A percentile compares a stretch with the other conserved stretches of the same genome.
phyloP scores from a whole-genome alignment of 2,113 vertebrate genomes.

The Tiliqua scincoides region DNA sequence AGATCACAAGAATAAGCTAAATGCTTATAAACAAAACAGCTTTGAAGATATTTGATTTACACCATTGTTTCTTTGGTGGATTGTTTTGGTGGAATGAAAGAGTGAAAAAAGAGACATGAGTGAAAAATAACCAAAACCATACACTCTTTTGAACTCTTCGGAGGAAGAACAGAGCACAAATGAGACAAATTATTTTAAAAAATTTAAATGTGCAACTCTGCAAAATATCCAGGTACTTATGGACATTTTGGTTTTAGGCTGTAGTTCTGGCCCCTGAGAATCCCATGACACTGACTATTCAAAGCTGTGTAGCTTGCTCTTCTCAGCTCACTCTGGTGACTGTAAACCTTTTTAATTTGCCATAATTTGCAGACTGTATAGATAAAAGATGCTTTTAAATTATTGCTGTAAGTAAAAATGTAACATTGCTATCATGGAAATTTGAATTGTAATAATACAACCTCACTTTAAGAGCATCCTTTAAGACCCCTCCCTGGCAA shows the following conservation, averaged over 20 bases:
- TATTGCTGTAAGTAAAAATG: not conserved
- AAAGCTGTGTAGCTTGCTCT: not conserved
- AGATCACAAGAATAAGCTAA: not conserved
- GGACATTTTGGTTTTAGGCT: not conserved
- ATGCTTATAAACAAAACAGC: too few species aligned
- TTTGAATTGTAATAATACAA: not conserved
- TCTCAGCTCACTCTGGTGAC: too few species aligned
- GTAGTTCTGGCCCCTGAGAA: not conserved
- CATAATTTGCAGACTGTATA: not conserved
- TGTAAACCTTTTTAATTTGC: not conserved
- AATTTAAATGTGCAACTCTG: not conserved
- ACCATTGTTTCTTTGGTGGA: not conserved
- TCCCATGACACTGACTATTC: not conserved
- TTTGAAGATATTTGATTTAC: not conserved
- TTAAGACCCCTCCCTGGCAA: not conserved
- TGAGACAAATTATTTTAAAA: not conserved
- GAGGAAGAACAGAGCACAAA: not conserved
- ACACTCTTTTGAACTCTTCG: not conserved
- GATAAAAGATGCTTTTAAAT: not conserved
- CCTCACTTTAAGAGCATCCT: not conserved
- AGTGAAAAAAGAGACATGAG: not conserved
- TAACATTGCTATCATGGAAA: not conserved
- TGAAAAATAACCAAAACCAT: not conserved
- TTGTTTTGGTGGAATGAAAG: not conserved
- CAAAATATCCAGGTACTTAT: not conserved